Evolutionary conservation across 1,140 invertebrate species (phyloP).

Genomic region (Zaprionus lachaisei): DNA sequence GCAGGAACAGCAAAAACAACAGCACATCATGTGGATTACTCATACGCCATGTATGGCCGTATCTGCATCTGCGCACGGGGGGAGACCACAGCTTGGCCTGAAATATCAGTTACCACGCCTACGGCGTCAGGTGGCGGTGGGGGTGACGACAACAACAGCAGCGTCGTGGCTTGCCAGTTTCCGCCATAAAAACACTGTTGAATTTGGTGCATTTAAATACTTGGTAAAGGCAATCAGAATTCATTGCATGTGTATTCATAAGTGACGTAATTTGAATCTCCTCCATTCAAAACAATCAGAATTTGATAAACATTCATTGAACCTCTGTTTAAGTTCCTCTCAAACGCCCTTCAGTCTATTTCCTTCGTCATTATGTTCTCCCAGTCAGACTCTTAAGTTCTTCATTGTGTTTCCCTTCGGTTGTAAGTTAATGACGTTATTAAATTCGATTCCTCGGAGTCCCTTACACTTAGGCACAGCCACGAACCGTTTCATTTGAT

Average conservation of each 20-base stretch:
- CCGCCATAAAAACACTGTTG: constrained; percentile 22
- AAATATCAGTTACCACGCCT: constrained; percentile 68
- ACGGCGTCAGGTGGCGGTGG: constrained; percentile 68
- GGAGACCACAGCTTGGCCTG: constrained; percentile 36
- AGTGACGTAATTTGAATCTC: neutral
- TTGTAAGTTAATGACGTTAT: constrained; percentile 33
- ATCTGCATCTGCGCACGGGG: constrained; percentile 3
- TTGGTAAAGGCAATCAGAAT: neutral
- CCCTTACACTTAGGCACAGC: neutral
- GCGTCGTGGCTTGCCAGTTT: neutral
- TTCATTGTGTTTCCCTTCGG: neutral
- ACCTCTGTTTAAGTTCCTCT: too few relatives aligned
- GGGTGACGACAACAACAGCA: constrained; percentile 31
- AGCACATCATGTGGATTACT: constrained; percentile 58
- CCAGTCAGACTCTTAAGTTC: neutral
- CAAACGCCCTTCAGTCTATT: neutral
- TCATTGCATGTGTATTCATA: constrained; percentile 14
- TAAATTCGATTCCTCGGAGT: constrained; percentile 30
- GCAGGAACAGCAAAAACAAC: constrained; percentile 22
- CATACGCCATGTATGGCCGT: constrained; percentile 47
- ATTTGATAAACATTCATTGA: too few relatives aligned
- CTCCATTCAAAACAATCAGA: neutral
- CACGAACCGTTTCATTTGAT: constrained; percentile 30
- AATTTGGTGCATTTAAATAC: constrained; percentile 65
- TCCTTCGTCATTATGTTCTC: neutral